Percentiles rank a stretch among this genome's conserved stretches.
Evolutionary conservation across 1,140 invertebrate species (phyloP).

Genomic region (Coenobita brevimanus): DNA sequence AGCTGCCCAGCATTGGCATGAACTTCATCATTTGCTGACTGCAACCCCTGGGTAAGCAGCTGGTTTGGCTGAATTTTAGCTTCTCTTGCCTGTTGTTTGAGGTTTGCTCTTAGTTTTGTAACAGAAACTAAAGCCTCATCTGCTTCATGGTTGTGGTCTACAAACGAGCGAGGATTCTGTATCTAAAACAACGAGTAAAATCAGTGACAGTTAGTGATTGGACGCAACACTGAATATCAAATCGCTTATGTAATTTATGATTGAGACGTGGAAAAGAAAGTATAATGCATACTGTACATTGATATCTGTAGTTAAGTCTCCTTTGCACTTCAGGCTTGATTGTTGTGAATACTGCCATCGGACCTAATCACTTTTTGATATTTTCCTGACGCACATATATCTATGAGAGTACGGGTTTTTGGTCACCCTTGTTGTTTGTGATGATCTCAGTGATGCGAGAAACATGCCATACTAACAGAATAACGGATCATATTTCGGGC

Average conservation of each 20-base stretch:
- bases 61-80: neutral
- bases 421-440: too few species aligned
- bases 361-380: too few species aligned
- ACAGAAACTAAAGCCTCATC: too few species aligned
- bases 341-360: neutral
- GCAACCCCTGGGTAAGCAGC: neutral
- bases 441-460: neutral
- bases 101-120: neutral
- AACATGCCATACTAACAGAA: neutral
- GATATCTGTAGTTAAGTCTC: too few species aligned
- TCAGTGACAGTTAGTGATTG: neutral
- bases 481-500: neutral
- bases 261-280: neutral
- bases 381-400: too few species aligned
- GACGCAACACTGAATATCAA: neutral
- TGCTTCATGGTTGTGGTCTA: too few species aligned
- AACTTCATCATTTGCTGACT: neutral
- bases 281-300: neutral
- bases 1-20: too few species aligned
- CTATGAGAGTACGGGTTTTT: neutral
- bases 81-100: neutral
- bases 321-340: constrained; percentile 1
- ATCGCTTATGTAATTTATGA: neutral
- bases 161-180: constrained; percentile 4
- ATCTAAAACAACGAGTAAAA: neutral